Conservation (phyloP, 2,797 vertebrate species). For the Aplochiton taeniatus region DNA sequence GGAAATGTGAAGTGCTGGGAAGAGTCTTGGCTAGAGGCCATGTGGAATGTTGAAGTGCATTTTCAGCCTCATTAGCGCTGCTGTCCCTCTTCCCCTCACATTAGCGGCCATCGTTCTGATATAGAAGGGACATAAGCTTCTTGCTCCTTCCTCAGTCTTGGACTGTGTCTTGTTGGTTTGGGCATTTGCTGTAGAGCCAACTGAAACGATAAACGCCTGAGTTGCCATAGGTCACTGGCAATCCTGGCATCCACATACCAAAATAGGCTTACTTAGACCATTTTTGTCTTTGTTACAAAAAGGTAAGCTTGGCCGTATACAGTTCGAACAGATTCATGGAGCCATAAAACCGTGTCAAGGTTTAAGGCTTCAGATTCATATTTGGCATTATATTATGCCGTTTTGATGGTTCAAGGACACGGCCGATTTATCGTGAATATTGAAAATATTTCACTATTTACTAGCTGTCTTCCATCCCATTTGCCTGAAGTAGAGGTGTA, state of each 20-base stretch:
- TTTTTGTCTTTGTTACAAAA: conserved; percentile 39
- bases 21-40: conserved; percentile 40
- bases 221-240: conserved; percentile 58
- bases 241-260: conserved; percentile 47
- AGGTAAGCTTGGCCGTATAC: conserved; percentile 54
- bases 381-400: conserved; percentile 17
- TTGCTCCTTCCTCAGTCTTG: conserved; percentile 49
- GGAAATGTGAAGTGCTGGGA: conserved; percentile 35
- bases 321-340: conserved; percentile 33
- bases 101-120: conserved; percentile 56
- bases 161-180: conserved; percentile 63
- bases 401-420: too few relatives aligned
- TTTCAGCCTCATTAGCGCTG: conserved; percentile 68
- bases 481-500: too few relatives aligned
- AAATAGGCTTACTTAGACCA: conserved; percentile 55
- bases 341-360: conserved; percentile 37
- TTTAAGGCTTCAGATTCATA: conserved; percentile 27
- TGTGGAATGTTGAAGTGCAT: conserved; percentile 49
- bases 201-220: conserved; percentile 58
- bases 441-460: too few relatives aligned
- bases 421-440: too few relatives aligned
- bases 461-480: too few relatives aligned
- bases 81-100: conserved; percentile 28
- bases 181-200: conserved; percentile 59
- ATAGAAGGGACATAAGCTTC: conserved; percentile 51